Base-by-base conservation (phyloP, 2,888 invertebrate genomes). In the Caenorhabditis doughertyi region DNA sequence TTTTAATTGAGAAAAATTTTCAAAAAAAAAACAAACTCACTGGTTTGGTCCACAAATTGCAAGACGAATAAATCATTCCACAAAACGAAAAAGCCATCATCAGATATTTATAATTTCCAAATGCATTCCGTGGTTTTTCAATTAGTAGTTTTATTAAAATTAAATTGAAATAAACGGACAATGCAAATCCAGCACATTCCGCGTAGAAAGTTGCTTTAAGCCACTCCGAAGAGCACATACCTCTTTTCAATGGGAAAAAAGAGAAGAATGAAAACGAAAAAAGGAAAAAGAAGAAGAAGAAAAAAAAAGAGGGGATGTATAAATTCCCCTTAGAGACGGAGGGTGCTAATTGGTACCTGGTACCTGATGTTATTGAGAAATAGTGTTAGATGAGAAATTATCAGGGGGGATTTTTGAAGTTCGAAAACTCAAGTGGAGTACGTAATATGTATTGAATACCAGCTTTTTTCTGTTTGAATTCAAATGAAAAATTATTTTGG, bases 91-190 rank as follows among this genome's bases (percentile, higher is more conserved):
- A 79, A 16, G 58, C 16, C 25, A 79, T 51, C 64, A 79, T 79
- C 27, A 79, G 49, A 23, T 72, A 79, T 39, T 72, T 79, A 23
- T 79, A 79, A 16, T 67, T 79, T 1, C 79, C 79, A 27, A 79
- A 79, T 8, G 27, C 16, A 3, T 11, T 42, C 23, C 13, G 32
- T 18, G 58, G 23, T n/a, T 35, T 76, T 8, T 55, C 44, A 5
- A 7, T 4, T 2, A 76, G n/a, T 9, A 68, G 16, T 13, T 8
- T 2, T 3, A 76, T 9, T 32, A 76, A 35, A 35, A 76, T 16
- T 7, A 18, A 2, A 39, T 76, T 67, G 13, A 39, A 13, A n/a
- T 27, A 2, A 0, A 51, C 0, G 1, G 70, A 62, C 0, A 64
- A 0, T 0, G 27, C 5, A 32, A 70, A 55, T n/a, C 70, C 55